Evolutionary conservation across 2,113 vertebrate species (phyloP), one percentile per base, ranked within the genome.

Genomic region (Orientallactaga bullata): DNA sequence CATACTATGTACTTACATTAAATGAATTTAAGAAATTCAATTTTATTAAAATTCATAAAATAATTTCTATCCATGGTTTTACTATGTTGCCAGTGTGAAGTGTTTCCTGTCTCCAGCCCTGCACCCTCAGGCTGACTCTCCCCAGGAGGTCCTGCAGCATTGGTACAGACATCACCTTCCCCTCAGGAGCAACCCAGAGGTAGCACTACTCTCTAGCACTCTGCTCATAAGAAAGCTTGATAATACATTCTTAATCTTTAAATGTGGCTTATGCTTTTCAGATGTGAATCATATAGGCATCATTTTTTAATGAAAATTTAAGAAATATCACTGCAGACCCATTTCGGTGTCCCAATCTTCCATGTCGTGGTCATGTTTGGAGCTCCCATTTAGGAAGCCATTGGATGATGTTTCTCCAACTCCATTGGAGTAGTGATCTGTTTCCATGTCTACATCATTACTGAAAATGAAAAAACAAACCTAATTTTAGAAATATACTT

Each of bases 291-390:
- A 98, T 97, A 97, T 94, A 97, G 96, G 92, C 98, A 98, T 96
- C 96, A 98, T 97, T 96, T 86, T 95, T 96, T 97, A 98, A 98
- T 98, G 97, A 98, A 98, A 98, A 98, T 94, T 93, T 97, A 98
- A 98, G 95, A 98, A 98, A 98, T 98, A 98, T 97, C 97, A 97
- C 97, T 99, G 97, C 98, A 98, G 98, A 99, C 99, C 99, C 99
- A 99, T 99, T 98, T 99, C 99, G 85, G 99, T 99, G 96, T 99
- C 99, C 97, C 99, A 99, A 97, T 99, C 99, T 96, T 99, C 99
- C 88, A 99, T 98, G 98, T 99, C 99, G 74, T 98, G 96, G 96
- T 99, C 97, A 96, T 99, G 99, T 97, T 99, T 99, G 98, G 99
- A 98, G 98, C 99, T 99, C 98, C 99, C 99, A 91, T 99, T 99